Evolutionary conservation across 2,888 invertebrate species (phyloP).

Genomic region (Acanthoscelides obtectus): DNA sequence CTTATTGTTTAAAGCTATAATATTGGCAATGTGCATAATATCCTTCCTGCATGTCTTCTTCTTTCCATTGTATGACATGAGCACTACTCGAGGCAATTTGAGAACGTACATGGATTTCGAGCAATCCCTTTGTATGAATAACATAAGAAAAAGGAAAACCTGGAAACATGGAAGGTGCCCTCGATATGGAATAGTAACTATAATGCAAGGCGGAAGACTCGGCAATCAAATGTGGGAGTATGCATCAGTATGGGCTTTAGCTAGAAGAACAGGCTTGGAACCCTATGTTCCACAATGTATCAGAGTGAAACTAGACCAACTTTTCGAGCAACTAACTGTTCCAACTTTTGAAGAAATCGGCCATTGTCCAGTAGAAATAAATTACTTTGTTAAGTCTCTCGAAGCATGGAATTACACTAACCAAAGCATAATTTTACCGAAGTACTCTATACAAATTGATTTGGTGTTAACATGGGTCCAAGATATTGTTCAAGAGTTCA

Average conservation of each 20-base stretch:
- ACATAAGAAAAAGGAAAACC: slow-evolving; percentile 44
- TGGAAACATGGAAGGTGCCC: slow-evolving; percentile 44
- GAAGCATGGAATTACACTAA: slow-evolving; percentile 55
- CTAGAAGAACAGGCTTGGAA: slow-evolving; percentile 48
- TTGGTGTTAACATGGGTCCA: slow-evolving; percentile 54
- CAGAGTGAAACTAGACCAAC: slow-evolving; percentile 50
- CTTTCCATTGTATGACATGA: slow-evolving; percentile 53
- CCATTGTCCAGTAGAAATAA: slow-evolving; percentile 50
- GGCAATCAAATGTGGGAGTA: slow-evolving; percentile 54
- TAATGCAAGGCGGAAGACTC: slow-evolving; percentile 41
- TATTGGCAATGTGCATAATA: slow-evolving; percentile 55
- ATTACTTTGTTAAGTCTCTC: slow-evolving; percentile 49
- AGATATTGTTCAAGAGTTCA: slow-evolving; percentile 54
- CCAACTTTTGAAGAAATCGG: slow-evolving; percentile 54
- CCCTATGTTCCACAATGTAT: slow-evolving; percentile 51
- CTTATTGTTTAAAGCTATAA: slow-evolving; percentile 55
- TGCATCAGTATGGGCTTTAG: slow-evolving; percentile 50
- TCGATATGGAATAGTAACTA: slow-evolving; percentile 48
- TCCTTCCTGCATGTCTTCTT: slow-evolving; percentile 57
- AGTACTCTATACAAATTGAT: slow-evolving; percentile 52
- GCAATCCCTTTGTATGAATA: slow-evolving; percentile 52
- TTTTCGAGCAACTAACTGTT: slow-evolving; percentile 53
- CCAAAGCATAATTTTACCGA: slow-evolving; percentile 54
- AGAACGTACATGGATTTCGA: slow-evolving; percentile 52
- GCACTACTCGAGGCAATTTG: slow-evolving; percentile 43